phyloP scores from a whole-genome alignment of 1,140 invertebrate species.

The Frieseomelitta varia region DNA sequence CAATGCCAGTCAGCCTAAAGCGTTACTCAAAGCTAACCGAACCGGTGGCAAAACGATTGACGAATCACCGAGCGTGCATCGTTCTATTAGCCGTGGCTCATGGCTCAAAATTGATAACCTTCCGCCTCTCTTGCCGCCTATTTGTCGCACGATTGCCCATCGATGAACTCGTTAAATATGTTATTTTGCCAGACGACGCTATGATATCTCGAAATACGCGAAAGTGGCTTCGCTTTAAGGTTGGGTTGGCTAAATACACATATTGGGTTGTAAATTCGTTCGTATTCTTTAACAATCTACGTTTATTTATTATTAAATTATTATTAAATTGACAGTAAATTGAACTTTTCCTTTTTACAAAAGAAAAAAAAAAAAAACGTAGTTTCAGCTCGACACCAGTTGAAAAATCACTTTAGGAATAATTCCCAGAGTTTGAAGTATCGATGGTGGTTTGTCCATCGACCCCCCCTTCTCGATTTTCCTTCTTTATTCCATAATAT shows the following conservation, averaged over 20 bases:
- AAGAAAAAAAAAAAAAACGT: no score
- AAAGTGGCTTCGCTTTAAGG: background rate
- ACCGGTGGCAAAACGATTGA: background rate
- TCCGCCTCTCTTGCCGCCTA: background rate
- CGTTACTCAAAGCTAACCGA: conserved; percentile 6
- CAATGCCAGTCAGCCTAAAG: conserved; percentile 15
- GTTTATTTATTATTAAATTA: no score
- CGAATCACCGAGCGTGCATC: background rate
- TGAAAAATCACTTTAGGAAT: no score
- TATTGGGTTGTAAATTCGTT: no score
- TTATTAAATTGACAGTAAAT: no score
- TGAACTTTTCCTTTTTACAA: no score
- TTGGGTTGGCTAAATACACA: no score
- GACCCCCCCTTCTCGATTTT: no score
- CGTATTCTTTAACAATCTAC: no score
- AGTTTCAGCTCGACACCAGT: no score
- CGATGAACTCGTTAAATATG: background rate
- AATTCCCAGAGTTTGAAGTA: background rate
- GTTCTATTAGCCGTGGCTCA: conserved; percentile 1
- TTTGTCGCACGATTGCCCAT: background rate
- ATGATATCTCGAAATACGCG: background rate
- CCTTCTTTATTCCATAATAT: conserved; percentile 23
- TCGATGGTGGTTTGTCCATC: background rate
- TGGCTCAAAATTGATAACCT: conserved; percentile 13
- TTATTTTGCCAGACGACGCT: background rate